A percentile compares a stretch with the other conserved stretches of the same genome.
Evolutionary conservation across 2,113 vertebrate genomes (phyloP).

Genomic region (Cinclus mexicanus): DNA sequence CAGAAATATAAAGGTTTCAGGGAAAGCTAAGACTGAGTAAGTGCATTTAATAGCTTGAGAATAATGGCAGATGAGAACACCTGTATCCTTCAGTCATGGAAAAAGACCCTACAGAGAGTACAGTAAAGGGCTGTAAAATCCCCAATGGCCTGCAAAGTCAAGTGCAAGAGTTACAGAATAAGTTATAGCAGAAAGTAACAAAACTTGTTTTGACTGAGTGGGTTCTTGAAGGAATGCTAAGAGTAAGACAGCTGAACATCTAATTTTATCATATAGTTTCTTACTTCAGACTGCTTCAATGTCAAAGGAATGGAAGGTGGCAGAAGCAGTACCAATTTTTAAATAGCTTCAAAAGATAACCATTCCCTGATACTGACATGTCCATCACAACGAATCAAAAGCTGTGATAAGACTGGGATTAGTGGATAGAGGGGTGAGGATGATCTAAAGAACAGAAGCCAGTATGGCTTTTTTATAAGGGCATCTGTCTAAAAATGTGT

Average conservation of each 20-base stretch:
- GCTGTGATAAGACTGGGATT: not conserved
- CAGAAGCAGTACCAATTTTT: not conserved
- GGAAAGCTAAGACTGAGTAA: not conserved
- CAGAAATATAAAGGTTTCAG: not conserved
- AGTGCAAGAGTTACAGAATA: not conserved
- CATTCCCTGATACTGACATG: not conserved
- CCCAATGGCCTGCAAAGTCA: not conserved
- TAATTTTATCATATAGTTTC: not conserved
- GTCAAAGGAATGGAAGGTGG: not conserved
- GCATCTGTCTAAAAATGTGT: not conserved
- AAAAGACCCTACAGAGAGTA: not conserved
- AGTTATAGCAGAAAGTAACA: not conserved
- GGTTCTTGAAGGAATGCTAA: not conserved
- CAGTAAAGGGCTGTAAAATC: not conserved
- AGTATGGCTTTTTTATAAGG: not conserved
- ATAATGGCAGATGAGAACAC: not conserved
- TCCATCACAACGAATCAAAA: not conserved
- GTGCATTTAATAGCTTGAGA: not conserved
- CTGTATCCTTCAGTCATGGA: not conserved
- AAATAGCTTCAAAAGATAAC: not conserved
- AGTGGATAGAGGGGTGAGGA: not conserved
- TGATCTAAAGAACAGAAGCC: not conserved
- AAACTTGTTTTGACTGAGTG: not conserved
- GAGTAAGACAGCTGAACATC: not conserved
- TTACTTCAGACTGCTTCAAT: not conserved